Evolutionary conservation across 1,140 invertebrate species (phyloP).

Genomic region (Hypsibius dujardini): DNA sequence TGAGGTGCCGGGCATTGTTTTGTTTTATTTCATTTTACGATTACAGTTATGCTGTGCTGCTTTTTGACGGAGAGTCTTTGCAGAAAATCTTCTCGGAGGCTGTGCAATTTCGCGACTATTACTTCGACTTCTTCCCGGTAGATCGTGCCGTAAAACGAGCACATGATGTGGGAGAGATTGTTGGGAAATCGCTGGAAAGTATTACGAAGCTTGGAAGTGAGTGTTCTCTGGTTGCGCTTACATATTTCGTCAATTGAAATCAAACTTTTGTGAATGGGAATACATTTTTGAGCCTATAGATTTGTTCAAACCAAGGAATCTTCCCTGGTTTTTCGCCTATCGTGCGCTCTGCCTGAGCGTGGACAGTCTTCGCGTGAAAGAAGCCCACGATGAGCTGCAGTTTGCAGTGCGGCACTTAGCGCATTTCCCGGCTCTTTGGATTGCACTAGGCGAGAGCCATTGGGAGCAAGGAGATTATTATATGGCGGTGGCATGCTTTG

Average conservation of each 20-base stretch:
- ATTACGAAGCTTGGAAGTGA: neutral
- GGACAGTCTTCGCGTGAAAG: neutral
- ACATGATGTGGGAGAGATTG: neutral
- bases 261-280: neutral
- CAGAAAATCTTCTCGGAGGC: neutral
- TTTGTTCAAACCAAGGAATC: neutral
- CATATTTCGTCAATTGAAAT: neutral
- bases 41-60: neutral
- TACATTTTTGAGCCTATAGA: neutral
- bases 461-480: neutral
- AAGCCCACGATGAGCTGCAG: neutral
- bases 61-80: neutral
- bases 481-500: neutral
- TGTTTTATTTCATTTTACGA: neutral
- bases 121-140: slow-evolving; percentile 2
- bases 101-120: neutral
- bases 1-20: neutral
- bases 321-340: slow-evolving; percentile 10
- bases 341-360: slow-evolving; percentile 1
- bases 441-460: neutral
- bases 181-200: neutral
- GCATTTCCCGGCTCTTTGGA: neutral
- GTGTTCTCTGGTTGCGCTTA: neutral
- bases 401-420: neutral
- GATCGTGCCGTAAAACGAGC: neutral